Conservation (phyloP, 2,888 invertebrate genomes). For the Sphaeridia pumilis region DNA sequence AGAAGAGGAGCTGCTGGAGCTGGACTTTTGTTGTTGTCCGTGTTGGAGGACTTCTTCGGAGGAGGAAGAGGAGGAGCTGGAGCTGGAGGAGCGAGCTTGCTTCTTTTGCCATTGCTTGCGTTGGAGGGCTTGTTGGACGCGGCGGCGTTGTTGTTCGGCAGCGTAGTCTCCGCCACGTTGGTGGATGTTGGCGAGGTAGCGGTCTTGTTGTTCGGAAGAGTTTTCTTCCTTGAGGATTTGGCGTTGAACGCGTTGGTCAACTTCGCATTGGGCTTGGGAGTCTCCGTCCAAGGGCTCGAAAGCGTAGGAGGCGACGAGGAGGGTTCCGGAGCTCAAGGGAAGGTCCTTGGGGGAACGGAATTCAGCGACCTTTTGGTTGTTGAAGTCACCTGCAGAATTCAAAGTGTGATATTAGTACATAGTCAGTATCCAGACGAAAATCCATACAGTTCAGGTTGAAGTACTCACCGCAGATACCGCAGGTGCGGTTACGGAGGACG, state of each 20-base stretch:
- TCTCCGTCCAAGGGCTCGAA: slow-evolving; percentile 14
- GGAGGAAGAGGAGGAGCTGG: slow-evolving; percentile 3
- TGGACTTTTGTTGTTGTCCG: no score
- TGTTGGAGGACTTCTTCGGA: no score
- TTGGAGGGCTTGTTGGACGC: slow-evolving; percentile 6
- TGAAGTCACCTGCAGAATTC: no score
- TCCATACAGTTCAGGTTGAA: no score
- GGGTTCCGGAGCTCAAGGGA: slow-evolving; percentile 28
- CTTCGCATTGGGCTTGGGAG: slow-evolving; percentile 18
- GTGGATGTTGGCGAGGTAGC: slow-evolving; percentile 7
- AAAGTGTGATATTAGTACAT: no score
- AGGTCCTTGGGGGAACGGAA: slow-evolving; percentile 30
- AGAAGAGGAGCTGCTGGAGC: neutral
- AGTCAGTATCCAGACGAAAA: no score
- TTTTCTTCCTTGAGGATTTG: slow-evolving; percentile 29
- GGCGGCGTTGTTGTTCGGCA: slow-evolving; percentile 6
- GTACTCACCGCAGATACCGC: slow-evolving; percentile 35
- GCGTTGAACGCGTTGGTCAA: slow-evolving; percentile 18
- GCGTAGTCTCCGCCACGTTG: slow-evolving; percentile 10
- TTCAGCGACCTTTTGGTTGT: slow-evolving; percentile 34
- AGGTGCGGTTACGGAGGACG: slow-evolving; percentile 30
- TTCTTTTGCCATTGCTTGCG: neutral
- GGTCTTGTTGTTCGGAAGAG: slow-evolving; percentile 6
- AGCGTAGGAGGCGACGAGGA: slow-evolving; percentile 31
- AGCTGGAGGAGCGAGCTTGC: neutral